Conservation (phyloP, 1,140 invertebrate genomes). For the Drosophila pectinifera region DNA sequence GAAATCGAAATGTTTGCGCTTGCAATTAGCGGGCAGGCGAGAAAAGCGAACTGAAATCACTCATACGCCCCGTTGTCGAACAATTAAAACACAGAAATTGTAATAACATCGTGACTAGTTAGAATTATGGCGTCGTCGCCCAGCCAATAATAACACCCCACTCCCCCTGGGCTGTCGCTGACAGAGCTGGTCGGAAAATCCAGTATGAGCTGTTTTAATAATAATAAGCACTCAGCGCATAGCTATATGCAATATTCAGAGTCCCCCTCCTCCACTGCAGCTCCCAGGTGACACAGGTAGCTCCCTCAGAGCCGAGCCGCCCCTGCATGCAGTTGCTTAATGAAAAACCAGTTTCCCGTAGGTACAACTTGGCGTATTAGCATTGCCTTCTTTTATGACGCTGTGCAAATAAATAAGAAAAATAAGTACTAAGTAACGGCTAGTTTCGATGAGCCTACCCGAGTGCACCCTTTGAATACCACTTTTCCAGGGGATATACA, state of each 20-base stretch:
- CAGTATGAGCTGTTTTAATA: conserved; percentile 80
- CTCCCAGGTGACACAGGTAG: conserved; percentile 33
- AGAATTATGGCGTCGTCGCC: conserved; percentile 58
- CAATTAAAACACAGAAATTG: conserved; percentile 81
- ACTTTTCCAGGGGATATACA: too few species aligned
- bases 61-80: conserved; percentile 67
- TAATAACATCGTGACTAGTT: conserved; percentile 81
- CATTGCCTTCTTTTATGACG: conserved; percentile 57
- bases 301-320: conserved; percentile 1
- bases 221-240: conserved; percentile 71
- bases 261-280: background rate
- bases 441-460: too few species aligned
- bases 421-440: conserved; percentile 3
- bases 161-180: background rate
- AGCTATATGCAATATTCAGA: conserved; percentile 15
- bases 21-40: conserved; percentile 69
- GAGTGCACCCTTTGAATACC: background rate
- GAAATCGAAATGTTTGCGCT: conserved; percentile 54
- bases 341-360: conserved; percentile 73
- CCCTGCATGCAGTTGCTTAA: conserved; percentile 62
- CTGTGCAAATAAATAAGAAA: conserved; percentile 50
- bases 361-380: conserved; percentile 54
- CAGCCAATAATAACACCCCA: conserved; percentile 23
- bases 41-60: conserved; percentile 79
- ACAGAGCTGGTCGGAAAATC: conserved; percentile 72